Evolutionary conservation across 2,797 vertebrate species (phyloP).

Genomic region (Hylomyscus alleni): DNA sequence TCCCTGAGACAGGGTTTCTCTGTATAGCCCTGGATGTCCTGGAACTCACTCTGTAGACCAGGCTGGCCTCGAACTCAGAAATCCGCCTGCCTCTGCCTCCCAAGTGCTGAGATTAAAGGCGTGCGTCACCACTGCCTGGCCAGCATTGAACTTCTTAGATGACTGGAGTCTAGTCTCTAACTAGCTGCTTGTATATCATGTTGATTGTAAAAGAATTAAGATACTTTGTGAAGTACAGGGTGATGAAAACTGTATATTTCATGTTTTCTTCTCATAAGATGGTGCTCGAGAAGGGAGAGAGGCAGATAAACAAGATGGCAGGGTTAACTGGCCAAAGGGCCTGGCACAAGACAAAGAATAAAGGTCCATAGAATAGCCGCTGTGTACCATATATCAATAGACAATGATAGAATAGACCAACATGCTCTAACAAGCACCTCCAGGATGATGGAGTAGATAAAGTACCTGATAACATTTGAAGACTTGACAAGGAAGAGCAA

Average conservation of each 20-base stretch:
- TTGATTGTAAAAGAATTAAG: conserved; percentile 43
- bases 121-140: too few relatives aligned
- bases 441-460: neutral
- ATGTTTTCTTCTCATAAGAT: neutral
- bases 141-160: neutral
- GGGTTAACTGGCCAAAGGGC: neutral
- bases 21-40: too few relatives aligned
- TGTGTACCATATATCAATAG: neutral
- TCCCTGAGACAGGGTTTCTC: too few relatives aligned
- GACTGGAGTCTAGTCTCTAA: neutral
- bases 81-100: too few relatives aligned
- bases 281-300: conserved; percentile 11
- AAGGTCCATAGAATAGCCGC: neutral
- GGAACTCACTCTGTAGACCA: too few relatives aligned
- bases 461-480: neutral
- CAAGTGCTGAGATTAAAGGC: too few relatives aligned
- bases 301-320: neutral
- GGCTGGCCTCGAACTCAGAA: too few relatives aligned
- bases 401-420: neutral
- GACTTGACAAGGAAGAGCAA: neutral
- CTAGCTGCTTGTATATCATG: neutral
- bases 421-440: neutral
- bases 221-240: neutral
- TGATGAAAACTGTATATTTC: neutral
- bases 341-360: neutral